phyloP scores from a whole-genome alignment of 2,113 vertebrate genomes.

The Oreochromis spilurus region DNA sequence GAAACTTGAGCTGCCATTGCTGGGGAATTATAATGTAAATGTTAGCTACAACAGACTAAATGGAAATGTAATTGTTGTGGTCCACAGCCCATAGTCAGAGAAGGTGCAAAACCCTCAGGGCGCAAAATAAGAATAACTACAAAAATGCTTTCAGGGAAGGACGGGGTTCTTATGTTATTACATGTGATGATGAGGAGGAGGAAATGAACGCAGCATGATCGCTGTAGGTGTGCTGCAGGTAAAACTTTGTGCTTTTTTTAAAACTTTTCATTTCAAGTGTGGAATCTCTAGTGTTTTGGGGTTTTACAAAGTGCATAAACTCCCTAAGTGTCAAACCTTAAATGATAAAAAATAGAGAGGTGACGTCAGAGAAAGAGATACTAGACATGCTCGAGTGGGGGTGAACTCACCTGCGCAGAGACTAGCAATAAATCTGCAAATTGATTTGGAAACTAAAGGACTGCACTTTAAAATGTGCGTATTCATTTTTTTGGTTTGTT shows the following conservation, averaged over 20 bases:
- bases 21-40: constrained; percentile 30
- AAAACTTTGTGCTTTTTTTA: not conserved
- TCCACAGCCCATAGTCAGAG: not conserved
- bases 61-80: not conserved
- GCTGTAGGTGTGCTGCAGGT: not conserved
- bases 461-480: not conserved
- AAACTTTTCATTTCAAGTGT: not conserved
- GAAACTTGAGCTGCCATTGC: constrained; percentile 13
- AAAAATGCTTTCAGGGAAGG: not conserved
- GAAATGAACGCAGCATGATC: not conserved
- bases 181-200: not conserved
- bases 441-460: not conserved
- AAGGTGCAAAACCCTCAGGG: not conserved
- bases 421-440: not conserved
- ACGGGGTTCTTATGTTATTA: not conserved
- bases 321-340: not conserved
- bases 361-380: not conserved
- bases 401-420: not conserved
- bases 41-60: not conserved
- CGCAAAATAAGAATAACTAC: not conserved
- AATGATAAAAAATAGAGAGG: not conserved
- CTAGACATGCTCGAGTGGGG: not conserved
- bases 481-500: not conserved
- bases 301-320: not conserved
- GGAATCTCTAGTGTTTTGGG: not conserved